A percentile compares a stretch with the other conserved stretches of the same genome.
Evolutionary conservation across 2,113 vertebrate genomes (phyloP).

Genomic region (Gymnogyps californianus): DNA sequence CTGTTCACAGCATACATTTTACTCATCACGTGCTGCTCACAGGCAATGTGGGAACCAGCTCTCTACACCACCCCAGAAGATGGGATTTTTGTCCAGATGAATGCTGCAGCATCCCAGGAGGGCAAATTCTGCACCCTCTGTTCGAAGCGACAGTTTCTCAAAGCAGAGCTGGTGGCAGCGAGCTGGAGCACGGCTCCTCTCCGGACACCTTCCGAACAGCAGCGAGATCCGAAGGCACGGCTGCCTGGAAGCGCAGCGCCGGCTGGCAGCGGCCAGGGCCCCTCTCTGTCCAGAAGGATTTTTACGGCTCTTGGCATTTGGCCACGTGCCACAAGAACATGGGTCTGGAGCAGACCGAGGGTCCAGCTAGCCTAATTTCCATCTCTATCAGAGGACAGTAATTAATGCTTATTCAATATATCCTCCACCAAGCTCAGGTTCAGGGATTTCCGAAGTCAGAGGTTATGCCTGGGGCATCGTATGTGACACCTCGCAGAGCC

Average conservation of each 20-base stretch:
- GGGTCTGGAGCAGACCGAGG: neutral
- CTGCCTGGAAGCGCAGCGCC: neutral
- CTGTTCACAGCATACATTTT: slow-evolving; percentile 17
- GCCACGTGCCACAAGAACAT: neutral
- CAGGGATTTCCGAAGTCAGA: neutral
- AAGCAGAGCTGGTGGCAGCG: neutral
- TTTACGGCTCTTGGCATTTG: neutral
- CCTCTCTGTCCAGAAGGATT: neutral
- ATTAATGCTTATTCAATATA: neutral
- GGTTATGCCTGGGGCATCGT: neutral
- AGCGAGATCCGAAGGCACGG: no score
- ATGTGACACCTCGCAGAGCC: fast-evolving
- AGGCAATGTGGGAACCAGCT: neutral
- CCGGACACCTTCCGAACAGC: neutral
- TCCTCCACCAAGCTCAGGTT: neutral
- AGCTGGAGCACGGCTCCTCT: neutral
- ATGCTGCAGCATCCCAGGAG: neutral
- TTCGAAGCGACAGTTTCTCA: fast-evolving
- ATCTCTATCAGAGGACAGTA: neutral
- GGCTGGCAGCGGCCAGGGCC: neutral
- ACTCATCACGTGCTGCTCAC: slow-evolving; percentile 23
- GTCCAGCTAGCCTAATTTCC: neutral
- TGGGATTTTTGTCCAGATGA: neutral
- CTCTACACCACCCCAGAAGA: neutral
- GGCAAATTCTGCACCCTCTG: neutral